Base-by-base conservation (phyloP, 2,888 invertebrate genomes). In the Apotomis capreana region DNA sequence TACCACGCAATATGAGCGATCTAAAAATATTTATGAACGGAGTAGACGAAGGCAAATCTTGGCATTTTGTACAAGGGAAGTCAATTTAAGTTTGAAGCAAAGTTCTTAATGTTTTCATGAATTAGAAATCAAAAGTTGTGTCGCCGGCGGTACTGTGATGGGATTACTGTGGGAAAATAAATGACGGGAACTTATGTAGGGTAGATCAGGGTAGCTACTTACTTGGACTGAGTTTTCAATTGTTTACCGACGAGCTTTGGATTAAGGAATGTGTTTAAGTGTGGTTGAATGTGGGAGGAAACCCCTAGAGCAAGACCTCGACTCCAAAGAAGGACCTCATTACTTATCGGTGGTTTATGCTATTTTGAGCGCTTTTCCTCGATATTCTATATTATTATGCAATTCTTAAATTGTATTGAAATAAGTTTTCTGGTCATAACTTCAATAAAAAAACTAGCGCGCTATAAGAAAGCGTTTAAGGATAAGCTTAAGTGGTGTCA, bases 31-130 rank as follows among this genome's bases (percentile, higher is more conserved):
- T 58, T 57, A 52, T 57, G 6, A 12, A 44, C 4, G 5, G 51
- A 57, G 40, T 62, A 68, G 68, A 58, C 76, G 75, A 75, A 70
- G 76, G 49, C 61, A 64, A 77, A 81, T 74, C 75, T 80, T 80
- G 79, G 77, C 68, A 44, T 61, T 64, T 74, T 76, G 80, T 84
- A 87, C 85, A 87, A 83, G 84, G 79, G 83, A 87, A 86, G 85
- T 85, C 85, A 84, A 87, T 87, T 87, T 82, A 85, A 86, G 85
- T 86, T 83, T 83, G 69, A 78, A 74, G 78, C 78, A 78, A 82
- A 85, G 78, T 86, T 85, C 83, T 78, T 85, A 84, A 86, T 85
- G 84, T 84, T 84, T 85, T 84, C 84, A 81, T 82, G 86, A 86
- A 86, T 85, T 83, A 83, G 83, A 79, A 81, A 81, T 81, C 80